phyloP scores from a whole-genome alignment of 2,888 invertebrate species.

The Siphonodentalium dalli region DNA sequence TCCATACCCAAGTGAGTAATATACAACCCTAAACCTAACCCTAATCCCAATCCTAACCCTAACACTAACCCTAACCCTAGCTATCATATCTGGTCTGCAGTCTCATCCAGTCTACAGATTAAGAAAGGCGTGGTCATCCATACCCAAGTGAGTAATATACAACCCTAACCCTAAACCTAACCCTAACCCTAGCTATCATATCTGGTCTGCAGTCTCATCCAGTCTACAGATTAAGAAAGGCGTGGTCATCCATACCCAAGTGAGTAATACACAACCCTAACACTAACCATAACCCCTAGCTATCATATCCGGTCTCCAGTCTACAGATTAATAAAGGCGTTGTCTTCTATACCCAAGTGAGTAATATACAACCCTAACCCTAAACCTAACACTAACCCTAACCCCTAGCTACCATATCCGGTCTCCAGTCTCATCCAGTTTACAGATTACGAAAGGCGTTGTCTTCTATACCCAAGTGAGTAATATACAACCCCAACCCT shows the following conservation, averaged over 20 bases:
- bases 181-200: conserved; percentile 95
- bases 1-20: conserved; percentile 77
- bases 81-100: conserved; percentile 92
- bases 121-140: conserved; percentile 87
- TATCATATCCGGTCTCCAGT: conserved; percentile 80
- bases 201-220: conserved; percentile 93
- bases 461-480: not conserved
- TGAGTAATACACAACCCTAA: not conserved
- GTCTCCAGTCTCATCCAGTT: conserved; percentile 91
- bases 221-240: conserved; percentile 81
- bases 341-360: conserved; percentile 87
- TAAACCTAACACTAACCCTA: too few relatives aligned
- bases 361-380: conserved; percentile 9
- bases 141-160: conserved; percentile 75
- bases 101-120: conserved; percentile 94
- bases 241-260: not conserved
- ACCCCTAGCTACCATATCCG: conserved; percentile 95
- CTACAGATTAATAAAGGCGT: conserved; percentile 89
- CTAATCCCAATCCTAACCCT: too few relatives aligned
- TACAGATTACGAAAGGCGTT: conserved; percentile 76
- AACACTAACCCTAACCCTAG: too few relatives aligned
- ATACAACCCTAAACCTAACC: not conserved
- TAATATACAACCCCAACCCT: not conserved
- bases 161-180: not conserved
- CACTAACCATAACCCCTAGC: not conserved